phyloP scores from a whole-genome alignment of 2,888 invertebrate species.

The Agriopis marginaria region DNA sequence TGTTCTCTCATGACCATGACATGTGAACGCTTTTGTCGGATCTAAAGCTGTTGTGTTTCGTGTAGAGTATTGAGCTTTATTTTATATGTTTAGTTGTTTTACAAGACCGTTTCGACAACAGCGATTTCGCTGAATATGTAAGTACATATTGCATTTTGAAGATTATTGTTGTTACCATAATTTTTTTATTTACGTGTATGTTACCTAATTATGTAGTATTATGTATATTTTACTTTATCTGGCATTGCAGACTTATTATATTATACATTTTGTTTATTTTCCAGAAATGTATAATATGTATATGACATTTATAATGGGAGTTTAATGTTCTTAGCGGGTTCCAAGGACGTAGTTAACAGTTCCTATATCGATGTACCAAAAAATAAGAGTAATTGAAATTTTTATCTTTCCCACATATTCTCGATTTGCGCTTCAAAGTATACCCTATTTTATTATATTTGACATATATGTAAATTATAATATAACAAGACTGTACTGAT shows the following conservation, averaged over 20 bases:
- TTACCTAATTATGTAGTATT: not conserved
- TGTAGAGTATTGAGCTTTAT: constrained; percentile 32
- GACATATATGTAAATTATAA: not conserved
- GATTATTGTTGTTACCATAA: constrained; percentile 8
- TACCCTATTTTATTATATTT: not conserved
- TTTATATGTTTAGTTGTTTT: constrained; percentile 26
- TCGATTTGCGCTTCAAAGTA: too few relatives aligned
- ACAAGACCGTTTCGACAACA: constrained; percentile 64
- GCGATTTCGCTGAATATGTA: constrained; percentile 64
- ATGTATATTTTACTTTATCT: constrained; percentile 5
- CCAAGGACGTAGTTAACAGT: not conserved
- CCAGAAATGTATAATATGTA: not conserved
- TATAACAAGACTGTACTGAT: not conserved
- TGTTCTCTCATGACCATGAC: constrained; percentile 58
- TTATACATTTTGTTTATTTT: not conserved
- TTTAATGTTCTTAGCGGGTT: not conserved
- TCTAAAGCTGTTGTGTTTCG: constrained; percentile 47
- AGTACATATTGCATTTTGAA: constrained; percentile 57
- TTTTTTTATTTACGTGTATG: constrained; percentile 6
- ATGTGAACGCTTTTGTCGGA: constrained; percentile 78
- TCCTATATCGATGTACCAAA: too few relatives aligned
- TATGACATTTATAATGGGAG: not conserved
- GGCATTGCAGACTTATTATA: constrained; percentile 1
- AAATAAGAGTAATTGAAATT: not conserved
- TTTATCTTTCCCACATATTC: not conserved